Base-by-base conservation (phyloP, 2,113 vertebrate genomes). In the Struthidea cinerea region DNA sequence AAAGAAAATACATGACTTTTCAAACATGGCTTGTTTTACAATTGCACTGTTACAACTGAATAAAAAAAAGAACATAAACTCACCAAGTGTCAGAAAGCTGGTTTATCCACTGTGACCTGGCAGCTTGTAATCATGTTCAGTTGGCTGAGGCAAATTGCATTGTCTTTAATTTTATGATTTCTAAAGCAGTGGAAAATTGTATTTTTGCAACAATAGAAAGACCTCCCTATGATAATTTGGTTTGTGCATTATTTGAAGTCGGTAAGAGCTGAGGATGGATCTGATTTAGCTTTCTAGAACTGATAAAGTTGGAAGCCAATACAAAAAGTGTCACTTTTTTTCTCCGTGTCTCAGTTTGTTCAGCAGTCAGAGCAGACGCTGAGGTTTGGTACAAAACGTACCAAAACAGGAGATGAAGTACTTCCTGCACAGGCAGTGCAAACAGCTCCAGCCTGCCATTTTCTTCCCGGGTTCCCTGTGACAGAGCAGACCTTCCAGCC, bases 121-220 rank as follows among this genome's bases (percentile, higher is more conserved):
- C 87, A 86, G 22, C 52, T 68, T 68, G 32, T 86, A 93, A 27
- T 64, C 55, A 16, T 76, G 35, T 46, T 88, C 49, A 86, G 7
- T 47, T 68, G 52, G 59, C 35, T 94, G 76, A 78, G 60, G 50
- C 63, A 83, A 93, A 88, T 67, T 52, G 19, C 59, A 94, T 90
- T 94, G 82, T 96, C 75, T 84, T 84, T 46, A 49, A 83, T 85
- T 96, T 93, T 68, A 77, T 81, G 79, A 78, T 93, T 78, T 90
- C 49, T 52, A 69, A 94, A 93, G 37, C 61, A 89, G 70, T 37
- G 37, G 74, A 49, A 93, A 94, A 65, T 27, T 10, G 27, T 49
- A 77, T 93, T 94, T 96, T 84, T 84, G 39, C 64, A 92, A 89
- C 85, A 94, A 84, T 86, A 88, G 92, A 47, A 92, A 59, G 63